These are phyloP conservation scores for Molorchus minor DNA, from an alignment of 2,888 invertebrate genomes.

Conservation along the genomic window DNA sequence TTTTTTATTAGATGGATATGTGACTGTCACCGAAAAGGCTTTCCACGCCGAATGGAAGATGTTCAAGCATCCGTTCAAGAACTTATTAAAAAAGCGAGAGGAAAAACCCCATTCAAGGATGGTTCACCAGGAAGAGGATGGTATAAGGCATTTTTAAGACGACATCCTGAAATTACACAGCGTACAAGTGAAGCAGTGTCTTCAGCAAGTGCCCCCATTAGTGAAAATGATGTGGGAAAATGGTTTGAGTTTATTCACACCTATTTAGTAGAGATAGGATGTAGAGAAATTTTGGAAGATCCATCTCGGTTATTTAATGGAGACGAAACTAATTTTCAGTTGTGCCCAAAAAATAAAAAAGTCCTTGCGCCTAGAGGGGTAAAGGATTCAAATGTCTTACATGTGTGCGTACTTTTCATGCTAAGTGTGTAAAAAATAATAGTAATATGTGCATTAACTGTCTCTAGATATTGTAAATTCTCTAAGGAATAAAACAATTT, in stretches of 20 bases:
- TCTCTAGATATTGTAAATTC: background rate
- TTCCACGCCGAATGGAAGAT: constrained; percentile 3
- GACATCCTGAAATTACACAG: background rate
- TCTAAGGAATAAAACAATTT: background rate
- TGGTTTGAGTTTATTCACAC: background rate
- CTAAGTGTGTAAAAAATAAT: background rate
- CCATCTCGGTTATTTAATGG: background rate
- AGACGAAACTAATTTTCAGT: background rate
- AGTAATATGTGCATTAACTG: background rate
- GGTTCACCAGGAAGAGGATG: constrained; percentile 6
- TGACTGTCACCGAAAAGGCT: constrained; percentile 10
- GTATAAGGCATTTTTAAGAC: constrained; percentile 12
- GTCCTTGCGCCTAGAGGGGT: background rate
- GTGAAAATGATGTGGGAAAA: constrained; percentile 11
- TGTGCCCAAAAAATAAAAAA: background rate
- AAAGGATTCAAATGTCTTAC: background rate
- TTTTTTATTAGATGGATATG: no score
- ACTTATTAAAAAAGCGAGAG: background rate
- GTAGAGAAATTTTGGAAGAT: background rate
- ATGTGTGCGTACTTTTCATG: background rate
- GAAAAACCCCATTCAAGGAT: constrained; percentile 16
- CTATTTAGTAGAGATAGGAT: background rate
- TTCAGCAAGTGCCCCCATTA: background rate
- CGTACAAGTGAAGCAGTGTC: constrained; percentile 4
- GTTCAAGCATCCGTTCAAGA: constrained; percentile 9